Conservation (phyloP, 2,888 invertebrate species). For the Dolichomitus sp. region DNA sequence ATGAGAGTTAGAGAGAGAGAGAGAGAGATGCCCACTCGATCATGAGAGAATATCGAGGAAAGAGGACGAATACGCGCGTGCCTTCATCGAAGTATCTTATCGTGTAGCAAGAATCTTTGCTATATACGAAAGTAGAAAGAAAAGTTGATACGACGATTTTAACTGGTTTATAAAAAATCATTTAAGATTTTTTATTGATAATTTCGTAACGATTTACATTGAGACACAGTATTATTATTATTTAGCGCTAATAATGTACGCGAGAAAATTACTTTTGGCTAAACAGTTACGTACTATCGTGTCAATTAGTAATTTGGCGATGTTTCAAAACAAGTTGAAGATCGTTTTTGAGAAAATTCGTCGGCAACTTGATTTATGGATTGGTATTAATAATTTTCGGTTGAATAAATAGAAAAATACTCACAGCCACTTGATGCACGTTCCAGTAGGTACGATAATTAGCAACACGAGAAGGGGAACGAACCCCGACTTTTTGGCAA, state of each 20-base stretch:
- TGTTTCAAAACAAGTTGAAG: not conserved
- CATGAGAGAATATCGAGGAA: constrained; percentile 45
- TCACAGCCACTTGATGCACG: constrained; percentile 86
- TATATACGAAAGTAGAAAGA: not conserved
- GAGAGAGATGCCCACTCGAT: constrained; percentile 44
- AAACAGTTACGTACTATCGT: too few relatives aligned
- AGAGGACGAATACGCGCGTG: constrained; percentile 22
- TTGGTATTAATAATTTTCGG: not conserved
- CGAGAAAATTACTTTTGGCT: too few relatives aligned
- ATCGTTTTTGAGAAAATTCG: not conserved
- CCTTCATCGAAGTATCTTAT: not conserved
- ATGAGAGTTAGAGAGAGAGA: constrained; percentile 43
- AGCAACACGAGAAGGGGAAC: constrained; percentile 75
- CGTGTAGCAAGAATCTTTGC: not conserved
- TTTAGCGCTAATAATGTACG: too few relatives aligned
- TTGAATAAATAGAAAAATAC: constrained; percentile 69
- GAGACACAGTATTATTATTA: too few relatives aligned
- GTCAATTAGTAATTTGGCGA: too few relatives aligned
- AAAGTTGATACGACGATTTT: too few relatives aligned
- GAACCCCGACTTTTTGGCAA: constrained; percentile 59
- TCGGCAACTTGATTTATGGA: too few relatives aligned
- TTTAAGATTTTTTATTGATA: too few relatives aligned
- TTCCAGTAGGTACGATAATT: constrained; percentile 78
- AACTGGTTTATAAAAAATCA: too few relatives aligned
- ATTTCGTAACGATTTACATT: too few relatives aligned